Base-by-base conservation (phyloP, 2,888 invertebrate genomes). In the Chrysolina americana region DNA sequence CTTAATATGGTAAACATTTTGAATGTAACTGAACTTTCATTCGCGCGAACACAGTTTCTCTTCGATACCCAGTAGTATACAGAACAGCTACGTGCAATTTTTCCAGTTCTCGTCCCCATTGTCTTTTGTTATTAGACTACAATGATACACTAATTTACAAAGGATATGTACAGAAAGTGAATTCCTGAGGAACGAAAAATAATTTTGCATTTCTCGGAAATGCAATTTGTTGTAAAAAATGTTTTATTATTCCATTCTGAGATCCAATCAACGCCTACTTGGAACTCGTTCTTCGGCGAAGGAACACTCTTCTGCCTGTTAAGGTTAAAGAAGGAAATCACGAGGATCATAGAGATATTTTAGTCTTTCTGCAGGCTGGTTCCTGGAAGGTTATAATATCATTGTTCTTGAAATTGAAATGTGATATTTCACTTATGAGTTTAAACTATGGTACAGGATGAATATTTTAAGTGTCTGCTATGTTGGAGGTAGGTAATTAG, bases 31-130 rank as follows among this genome's bases (percentile, higher is more conserved):
- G 71, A 71, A 76, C 76, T 76, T 74, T 73, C 73, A 66, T 71
- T 71, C 71, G 73, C 65, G 69, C 68, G 62, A 73, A 74, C 48
- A 69, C 63, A 74, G 69, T 76, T 76, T 76, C 76, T 76, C 76
- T 74, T 66, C 66, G 15, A 59, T 59, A 59, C 59, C 17, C 36
- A 59, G 59, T 59, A 59, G 36, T 28, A 59, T 28, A 59, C 28
- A 59, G 59, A 59, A 59, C n/a, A 15, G 28, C 36, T 59, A 59
- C 59, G 59, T 59, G 36, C 36, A 59, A 59, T 59, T 59, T 28
- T 53, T 53, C 19, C 53, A 53, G 53, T 53, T 13, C 23, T 59
- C 59, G 59, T 36, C 36, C 59, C 36, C 36, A 59, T 59, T 59
- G 59, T 59, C 59, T 28, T 59, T 36, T 36, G 59, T 28, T 11